Conservation (phyloP, 1,140 invertebrate genomes). For the Dinoponera quadriceps region DNA sequence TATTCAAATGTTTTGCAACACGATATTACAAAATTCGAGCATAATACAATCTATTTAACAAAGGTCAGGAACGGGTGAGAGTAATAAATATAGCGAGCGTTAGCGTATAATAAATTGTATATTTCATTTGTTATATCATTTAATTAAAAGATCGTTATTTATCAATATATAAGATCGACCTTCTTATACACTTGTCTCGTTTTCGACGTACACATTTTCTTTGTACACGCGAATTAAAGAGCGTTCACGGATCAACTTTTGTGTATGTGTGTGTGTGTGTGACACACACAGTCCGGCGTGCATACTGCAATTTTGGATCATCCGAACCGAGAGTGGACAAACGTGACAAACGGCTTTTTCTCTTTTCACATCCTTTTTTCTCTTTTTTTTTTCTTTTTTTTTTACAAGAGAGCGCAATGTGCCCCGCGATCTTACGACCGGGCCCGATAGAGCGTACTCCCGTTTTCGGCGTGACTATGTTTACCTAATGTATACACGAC, state of each 20-base stretch:
- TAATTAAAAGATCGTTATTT: slow-evolving; percentile 41
- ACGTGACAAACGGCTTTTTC: not conserved
- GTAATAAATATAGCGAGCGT: slow-evolving; percentile 29
- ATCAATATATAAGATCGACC: slow-evolving; percentile 38
- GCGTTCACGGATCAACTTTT: not conserved
- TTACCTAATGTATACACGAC: slow-evolving; percentile 31
- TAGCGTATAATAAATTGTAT: slow-evolving; percentile 54
- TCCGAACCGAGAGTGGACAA: not conserved
- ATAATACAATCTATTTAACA: slow-evolving; percentile 16
- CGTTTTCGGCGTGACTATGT: slow-evolving; percentile 6
- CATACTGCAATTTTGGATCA: slow-evolving; percentile 24
- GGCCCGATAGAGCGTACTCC: not conserved
- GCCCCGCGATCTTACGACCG: not conserved
- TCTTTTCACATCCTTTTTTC: not conserved
- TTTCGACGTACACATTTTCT: slow-evolving; percentile 18
- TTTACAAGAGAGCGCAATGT: slow-evolving; percentile 40
- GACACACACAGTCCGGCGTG: not conserved
- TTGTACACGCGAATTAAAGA: slow-evolving; percentile 28
- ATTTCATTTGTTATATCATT: slow-evolving; percentile 50
- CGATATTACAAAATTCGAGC: not conserved
- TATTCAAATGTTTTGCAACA: not conserved
- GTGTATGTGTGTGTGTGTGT: too few species aligned
- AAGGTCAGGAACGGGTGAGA: slow-evolving; percentile 27
- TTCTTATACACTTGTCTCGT: slow-evolving; percentile 39
- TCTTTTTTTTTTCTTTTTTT: not conserved